These are phyloP conservation scores for Botia kubotai DNA, from an alignment of 2,797 vertebrate genomes.

Conservation along the genomic window DNA sequence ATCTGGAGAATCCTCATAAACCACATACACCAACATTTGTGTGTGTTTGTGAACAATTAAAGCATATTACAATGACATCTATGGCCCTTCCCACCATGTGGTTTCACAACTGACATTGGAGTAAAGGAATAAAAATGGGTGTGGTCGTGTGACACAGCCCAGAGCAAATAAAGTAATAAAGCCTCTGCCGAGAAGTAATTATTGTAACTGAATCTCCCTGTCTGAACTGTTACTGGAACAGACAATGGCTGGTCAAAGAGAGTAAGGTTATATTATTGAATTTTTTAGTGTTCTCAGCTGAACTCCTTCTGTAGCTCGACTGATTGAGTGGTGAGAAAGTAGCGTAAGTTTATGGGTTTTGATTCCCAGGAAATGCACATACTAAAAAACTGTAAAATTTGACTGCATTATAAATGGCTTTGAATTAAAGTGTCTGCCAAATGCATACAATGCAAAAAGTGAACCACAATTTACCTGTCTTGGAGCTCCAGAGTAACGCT, in stretches of 20 bases:
- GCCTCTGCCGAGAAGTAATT: neutral
- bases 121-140: neutral
- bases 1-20: too few relatives aligned
- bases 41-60: neutral
- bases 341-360: neutral
- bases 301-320: neutral
- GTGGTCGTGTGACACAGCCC: conserved; percentile 10
- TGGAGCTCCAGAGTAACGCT: conserved; percentile 84
- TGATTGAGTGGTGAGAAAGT: neutral
- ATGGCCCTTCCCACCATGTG: neutral
- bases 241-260: neutral
- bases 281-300: neutral
- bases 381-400: too few relatives aligned
- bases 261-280: neutral
- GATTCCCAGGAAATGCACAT: too few relatives aligned
- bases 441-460: neutral
- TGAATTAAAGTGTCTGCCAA: neutral
- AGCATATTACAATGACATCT: neutral
- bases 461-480: conserved; percentile 43
- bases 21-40: neutral
- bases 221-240: neutral
- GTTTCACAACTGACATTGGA: conserved; percentile 9
- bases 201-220: neutral
- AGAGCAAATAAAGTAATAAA: conserved; percentile 19
- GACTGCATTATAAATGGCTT: too few relatives aligned